Conservation (phyloP, 2,888 invertebrate genomes). For the Antheraea assamensis region DNA sequence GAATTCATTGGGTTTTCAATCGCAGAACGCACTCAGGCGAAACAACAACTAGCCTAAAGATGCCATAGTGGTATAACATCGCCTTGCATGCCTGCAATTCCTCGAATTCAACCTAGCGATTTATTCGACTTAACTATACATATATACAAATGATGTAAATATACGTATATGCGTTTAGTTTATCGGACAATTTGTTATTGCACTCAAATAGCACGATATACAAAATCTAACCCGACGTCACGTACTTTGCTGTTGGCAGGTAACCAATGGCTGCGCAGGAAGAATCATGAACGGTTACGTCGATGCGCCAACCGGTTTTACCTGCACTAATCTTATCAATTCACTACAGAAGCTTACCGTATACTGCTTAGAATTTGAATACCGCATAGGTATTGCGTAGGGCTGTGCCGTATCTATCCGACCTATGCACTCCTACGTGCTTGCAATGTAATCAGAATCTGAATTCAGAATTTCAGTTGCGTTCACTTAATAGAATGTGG, state of each 20-base stretch:
- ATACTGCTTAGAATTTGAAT: conserved; percentile 64
- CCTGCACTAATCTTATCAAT: conserved; percentile 71
- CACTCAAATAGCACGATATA: not conserved
- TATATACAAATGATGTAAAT: not conserved
- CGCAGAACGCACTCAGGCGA: too few relatives aligned
- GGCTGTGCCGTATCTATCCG: conserved; percentile 19
- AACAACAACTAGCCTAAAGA: too few relatives aligned
- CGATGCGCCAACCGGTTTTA: conserved; percentile 50
- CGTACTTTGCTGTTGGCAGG: conserved; percentile 30
- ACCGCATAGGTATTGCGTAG: conserved; percentile 36
- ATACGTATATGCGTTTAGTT: not conserved
- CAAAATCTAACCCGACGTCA: conserved; percentile 19
- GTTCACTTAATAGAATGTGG: conserved; percentile 17
- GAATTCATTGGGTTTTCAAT: too few relatives aligned
- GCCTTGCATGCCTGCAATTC: too few relatives aligned
- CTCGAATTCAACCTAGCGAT: too few relatives aligned
- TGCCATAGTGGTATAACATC: too few relatives aligned
- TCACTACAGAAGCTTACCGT: conserved; percentile 56
- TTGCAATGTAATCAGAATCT: conserved; percentile 15
- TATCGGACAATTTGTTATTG: not conserved
- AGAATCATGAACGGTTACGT: conserved; percentile 45
- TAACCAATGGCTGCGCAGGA: conserved; percentile 48
- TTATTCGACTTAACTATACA: not conserved
- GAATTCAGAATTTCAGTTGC: conserved; percentile 15
- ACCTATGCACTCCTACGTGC: conserved; percentile 20